phyloP scores from a whole-genome alignment of 2,797 vertebrate genomes.

The Liasis olivaceus region DNA sequence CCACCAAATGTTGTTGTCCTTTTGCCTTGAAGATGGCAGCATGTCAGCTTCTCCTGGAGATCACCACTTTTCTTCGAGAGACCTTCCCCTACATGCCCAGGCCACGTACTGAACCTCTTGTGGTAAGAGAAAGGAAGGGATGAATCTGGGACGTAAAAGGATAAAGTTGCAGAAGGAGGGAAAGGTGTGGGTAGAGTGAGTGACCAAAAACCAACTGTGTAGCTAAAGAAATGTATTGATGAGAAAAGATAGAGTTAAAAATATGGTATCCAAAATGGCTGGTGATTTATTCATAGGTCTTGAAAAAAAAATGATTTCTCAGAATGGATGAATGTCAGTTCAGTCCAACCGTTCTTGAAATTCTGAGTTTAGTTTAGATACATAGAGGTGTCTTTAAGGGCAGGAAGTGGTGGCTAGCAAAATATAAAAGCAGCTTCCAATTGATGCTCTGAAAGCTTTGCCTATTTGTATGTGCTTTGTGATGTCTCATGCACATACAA shows the following conservation, averaged over 20 bases:
- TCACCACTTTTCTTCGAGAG: conserved; percentile 96
- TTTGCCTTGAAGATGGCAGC: conserved; percentile 99
- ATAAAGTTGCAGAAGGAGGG: neutral
- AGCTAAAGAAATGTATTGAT: neutral
- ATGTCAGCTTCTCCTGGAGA: conserved; percentile 94
- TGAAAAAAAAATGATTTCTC: neutral
- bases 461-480: neutral
- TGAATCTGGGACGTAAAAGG: neutral
- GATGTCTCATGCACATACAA: neutral
- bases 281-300: neutral
- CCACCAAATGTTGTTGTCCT: conserved; percentile 96
- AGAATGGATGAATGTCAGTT: neutral
- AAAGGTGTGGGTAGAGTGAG: neutral
- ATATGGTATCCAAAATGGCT: too few relatives aligned
- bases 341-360: neutral
- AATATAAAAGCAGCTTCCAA: neutral
- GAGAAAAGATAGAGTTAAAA: neutral
- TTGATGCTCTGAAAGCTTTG: neutral
- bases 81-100: conserved; percentile 95
- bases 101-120: conserved; percentile 91
- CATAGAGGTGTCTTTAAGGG: neutral
- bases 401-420: neutral
- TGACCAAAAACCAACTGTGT: neutral
- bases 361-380: neutral
- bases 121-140: conserved; percentile 78